A percentile compares a stretch with the other conserved stretches of the same genome.
Conservation (phyloP, 2,797 vertebrate species). For the Acropternis orthonyx region DNA sequence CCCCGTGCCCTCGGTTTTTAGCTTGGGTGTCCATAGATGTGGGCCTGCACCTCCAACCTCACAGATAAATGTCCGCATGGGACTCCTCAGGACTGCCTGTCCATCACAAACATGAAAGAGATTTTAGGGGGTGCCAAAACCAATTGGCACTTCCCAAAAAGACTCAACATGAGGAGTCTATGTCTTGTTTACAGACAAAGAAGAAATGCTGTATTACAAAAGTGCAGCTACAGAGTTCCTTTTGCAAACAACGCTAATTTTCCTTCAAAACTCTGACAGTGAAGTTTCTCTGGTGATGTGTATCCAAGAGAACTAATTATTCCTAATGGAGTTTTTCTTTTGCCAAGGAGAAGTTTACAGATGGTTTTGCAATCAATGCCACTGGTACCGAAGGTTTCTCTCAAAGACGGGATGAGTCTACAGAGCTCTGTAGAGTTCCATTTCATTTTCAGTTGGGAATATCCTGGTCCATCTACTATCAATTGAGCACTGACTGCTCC, state of each 20-base stretch:
- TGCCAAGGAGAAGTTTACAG: neutral
- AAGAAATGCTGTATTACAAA: neutral
- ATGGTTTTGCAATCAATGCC: neutral
- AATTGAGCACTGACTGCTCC: neutral
- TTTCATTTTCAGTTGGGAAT: neutral
- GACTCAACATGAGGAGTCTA: neutral
- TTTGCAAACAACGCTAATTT: neutral
- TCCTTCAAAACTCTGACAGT: neutral
- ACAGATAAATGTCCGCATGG: neutral
- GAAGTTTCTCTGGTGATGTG: neutral
- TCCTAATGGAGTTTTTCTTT: neutral
- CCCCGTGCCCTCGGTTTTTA: neutral
- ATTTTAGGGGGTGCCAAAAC: neutral
- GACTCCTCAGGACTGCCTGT: neutral
- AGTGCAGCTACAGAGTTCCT: neutral
- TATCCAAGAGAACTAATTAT: neutral
- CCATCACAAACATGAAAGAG: rapidly evolving
- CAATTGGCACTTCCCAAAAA: neutral
- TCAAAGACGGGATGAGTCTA: neutral
- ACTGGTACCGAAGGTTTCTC: neutral
- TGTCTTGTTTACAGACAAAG: neutral
- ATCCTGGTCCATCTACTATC: neutral
- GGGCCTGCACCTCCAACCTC: neutral
- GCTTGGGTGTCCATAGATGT: neutral
- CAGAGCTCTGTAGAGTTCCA: neutral